A percentile compares a stretch with the other conserved stretches of the same genome.
phyloP scores from a whole-genome alignment of 2,888 invertebrate species.

The Panorpa germanica region DNA sequence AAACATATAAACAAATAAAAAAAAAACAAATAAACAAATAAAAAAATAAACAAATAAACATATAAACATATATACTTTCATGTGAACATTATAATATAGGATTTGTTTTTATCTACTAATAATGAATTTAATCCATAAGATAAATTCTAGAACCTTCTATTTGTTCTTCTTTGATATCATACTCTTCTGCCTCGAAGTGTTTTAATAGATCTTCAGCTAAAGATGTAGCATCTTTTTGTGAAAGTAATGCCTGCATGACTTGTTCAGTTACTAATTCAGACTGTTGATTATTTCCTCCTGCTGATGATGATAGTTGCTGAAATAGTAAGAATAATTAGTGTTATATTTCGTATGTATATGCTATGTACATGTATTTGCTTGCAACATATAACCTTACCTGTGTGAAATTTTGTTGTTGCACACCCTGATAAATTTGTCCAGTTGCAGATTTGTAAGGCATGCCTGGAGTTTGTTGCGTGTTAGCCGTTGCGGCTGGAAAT shows the following conservation, averaged over 20 bases:
- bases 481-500: slow-evolving; percentile 23
- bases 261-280: slow-evolving; percentile 39
- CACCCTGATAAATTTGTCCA: slow-evolving; percentile 14
- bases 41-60: too few relatives aligned
- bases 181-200: slow-evolving; percentile 58
- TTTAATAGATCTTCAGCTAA: slow-evolving; percentile 77
- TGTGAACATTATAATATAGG: too few relatives aligned
- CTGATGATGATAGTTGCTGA: slow-evolving; percentile 1
- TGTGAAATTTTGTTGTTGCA: slow-evolving; percentile 7
- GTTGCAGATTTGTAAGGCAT: slow-evolving; percentile 29
- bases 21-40: too few relatives aligned
- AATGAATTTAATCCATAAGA: too few relatives aligned
- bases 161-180: slow-evolving; percentile 28
- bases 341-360: slow-evolving; percentile 1
- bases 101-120: too few relatives aligned
- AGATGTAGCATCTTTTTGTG: slow-evolving; percentile 57
- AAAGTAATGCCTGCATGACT: slow-evolving; percentile 51
- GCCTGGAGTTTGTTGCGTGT: slow-evolving; percentile 25
- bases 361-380: too few relatives aligned
- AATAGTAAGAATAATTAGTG: slow-evolving; percentile 1
- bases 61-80: too few relatives aligned
- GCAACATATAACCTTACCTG: too few relatives aligned
- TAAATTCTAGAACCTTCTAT: slow-evolving; percentile 14
- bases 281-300: too few relatives aligned
- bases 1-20: too few relatives aligned